Conservation (phyloP, 2,888 invertebrate genomes). For the Corythucha ciliata region DNA sequence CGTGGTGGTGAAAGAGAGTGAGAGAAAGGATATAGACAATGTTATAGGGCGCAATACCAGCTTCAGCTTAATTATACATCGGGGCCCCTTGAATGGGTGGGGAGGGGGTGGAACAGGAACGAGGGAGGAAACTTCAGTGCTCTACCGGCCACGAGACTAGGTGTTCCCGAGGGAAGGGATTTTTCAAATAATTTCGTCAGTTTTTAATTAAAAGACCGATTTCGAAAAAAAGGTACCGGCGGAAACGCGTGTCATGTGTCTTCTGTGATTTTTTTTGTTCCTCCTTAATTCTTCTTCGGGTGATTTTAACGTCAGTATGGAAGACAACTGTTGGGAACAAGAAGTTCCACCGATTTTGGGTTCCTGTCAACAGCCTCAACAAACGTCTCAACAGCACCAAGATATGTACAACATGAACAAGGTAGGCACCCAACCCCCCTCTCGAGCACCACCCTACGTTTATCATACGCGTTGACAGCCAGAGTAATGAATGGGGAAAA, state of each 20-base stretch:
- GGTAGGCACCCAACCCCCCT: constrained; percentile 12
- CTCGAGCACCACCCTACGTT: too few species aligned
- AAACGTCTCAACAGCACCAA: constrained; percentile 9
- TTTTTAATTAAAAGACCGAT: not conserved
- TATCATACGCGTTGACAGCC: too few species aligned
- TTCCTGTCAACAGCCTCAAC: constrained; percentile 27
- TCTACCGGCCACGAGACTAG: constrained; percentile 23
- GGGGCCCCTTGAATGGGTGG: not conserved
- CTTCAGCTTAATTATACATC: constrained; percentile 28
- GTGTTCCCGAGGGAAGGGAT: constrained; percentile 13
- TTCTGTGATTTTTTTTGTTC: constrained; percentile 2
- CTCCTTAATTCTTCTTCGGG: too few species aligned
- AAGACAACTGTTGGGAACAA: constrained; percentile 31
- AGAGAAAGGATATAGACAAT: constrained; percentile 29
- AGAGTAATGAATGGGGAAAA: too few species aligned
- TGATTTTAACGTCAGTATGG: constrained; percentile 20
- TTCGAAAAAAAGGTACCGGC: not conserved
- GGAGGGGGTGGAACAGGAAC: constrained; percentile 13
- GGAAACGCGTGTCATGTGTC: not conserved
- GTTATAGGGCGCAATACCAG: constrained; percentile 31
- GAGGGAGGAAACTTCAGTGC: too few species aligned
- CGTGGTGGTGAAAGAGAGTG: constrained; percentile 24
- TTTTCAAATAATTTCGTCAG: not conserved
- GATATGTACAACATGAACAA: constrained; percentile 28
- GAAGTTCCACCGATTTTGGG: constrained; percentile 30